Evolutionary conservation across 1,140 invertebrate genomes (phyloP), one percentile per base, ranked within the genome.

Genomic region (Euschistus heros): DNA sequence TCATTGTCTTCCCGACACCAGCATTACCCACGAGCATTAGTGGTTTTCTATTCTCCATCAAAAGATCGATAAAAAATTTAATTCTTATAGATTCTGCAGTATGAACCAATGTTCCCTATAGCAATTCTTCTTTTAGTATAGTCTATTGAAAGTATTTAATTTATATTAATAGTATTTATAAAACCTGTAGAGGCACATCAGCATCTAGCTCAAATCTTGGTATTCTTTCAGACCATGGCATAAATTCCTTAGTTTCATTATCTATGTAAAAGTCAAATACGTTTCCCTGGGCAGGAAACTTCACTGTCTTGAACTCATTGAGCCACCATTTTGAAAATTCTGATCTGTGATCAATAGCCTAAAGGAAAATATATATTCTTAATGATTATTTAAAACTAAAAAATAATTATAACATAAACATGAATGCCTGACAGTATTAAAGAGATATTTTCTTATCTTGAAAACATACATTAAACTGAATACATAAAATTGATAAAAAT

Each of bases 251-350:
- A 0, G 86, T 88, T 76, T 96, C 92, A 20, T 81, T 74, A 75
- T 97, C 92, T 73, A 97, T 89, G 72, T 86, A 97, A 74, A 91
- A 97, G 78, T 98, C 94, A 75, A 98, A 98, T 13, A 97, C 91
- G 8, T 91, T 95, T n/a, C 88, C 89, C 64, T 86, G 84, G 22
- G 83, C 57, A 1, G 94, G 94, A 77, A 97, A 97, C 78, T 94
- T 95, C 15, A 97, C 81, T 50, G 87, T 89, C 76, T 97, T 97
- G 75, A 97, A 98, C 76, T 98, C 94, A 73, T 91, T 94, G 3
- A 87, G 77, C 91, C 92, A 98, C 94, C 94, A 98, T 80, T 97
- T 97, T 13, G 90, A 92, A 74, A 97, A 98, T 75, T 98, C 92
- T 0, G 87, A 79, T 65, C 88, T 76, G 72, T 89, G 84, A 75